These are phyloP conservation scores for Hycleus cichorii DNA, from an alignment of 1,140 invertebrate genomes.

Conservation along the genomic window DNA sequence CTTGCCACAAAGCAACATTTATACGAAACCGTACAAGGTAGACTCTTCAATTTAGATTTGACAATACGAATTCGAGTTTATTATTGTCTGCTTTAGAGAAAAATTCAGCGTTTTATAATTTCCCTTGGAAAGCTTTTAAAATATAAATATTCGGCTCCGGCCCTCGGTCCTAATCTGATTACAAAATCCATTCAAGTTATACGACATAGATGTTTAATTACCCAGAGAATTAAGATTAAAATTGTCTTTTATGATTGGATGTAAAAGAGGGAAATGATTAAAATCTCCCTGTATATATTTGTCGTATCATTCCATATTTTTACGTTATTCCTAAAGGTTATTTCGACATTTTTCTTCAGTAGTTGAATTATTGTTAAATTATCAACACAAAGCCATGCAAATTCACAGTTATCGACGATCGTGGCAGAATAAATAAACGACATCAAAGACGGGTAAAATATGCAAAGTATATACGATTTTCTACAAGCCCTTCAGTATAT, in stretches of 20 bases:
- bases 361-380: slow-evolving; percentile 7
- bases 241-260: slow-evolving; percentile 6
- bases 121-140: slow-evolving; percentile 18
- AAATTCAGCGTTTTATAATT: no score
- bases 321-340: slow-evolving; percentile 2
- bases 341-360: neutral
- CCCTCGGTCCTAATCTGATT: slow-evolving; percentile 20
- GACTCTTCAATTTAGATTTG: no score
- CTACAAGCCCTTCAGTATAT: slow-evolving; percentile 19
- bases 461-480: slow-evolving; percentile 17
- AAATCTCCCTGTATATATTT: no score
- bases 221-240: slow-evolving; percentile 25
- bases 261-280: neutral
- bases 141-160: slow-evolving; percentile 15
- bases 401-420: slow-evolving; percentile 18
- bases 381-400: slow-evolving; percentile 21
- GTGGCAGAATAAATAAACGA: slow-evolving; percentile 8
- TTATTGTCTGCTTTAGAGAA: no score
- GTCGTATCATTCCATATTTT: neutral
- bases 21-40: no score
- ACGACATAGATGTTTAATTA: slow-evolving; percentile 25
- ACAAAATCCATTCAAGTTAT: slow-evolving; percentile 25
- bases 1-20: no score
- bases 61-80: no score
- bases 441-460: slow-evolving; percentile 16